Conservation (phyloP, 2,113 vertebrate species). For the Speoplatyrhinus poulsoni region DNA sequence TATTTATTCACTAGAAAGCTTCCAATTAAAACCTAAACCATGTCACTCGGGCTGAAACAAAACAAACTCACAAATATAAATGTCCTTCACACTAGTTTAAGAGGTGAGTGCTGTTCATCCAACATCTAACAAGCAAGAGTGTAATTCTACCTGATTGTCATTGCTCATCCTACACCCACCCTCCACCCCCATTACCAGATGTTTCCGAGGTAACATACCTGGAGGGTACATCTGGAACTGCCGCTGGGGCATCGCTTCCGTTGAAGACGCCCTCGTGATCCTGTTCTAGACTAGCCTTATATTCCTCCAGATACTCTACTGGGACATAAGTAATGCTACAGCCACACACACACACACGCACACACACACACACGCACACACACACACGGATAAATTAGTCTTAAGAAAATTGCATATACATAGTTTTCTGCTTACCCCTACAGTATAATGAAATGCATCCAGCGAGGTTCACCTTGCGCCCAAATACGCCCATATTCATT, state of each 20-base stretch:
- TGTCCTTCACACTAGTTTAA: background rate
- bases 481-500: slow-evolving; percentile 12
- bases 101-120: background rate
- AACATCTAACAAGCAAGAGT: background rate
- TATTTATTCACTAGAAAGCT: background rate
- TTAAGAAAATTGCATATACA: background rate
- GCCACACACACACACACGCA: slow-evolving; percentile 50
- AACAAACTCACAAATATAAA: background rate
- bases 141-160: background rate
- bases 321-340: slow-evolving; percentile 91
- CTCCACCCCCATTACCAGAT: background rate
- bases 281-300: slow-evolving; percentile 79
- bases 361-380: slow-evolving; percentile 9
- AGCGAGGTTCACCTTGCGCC: slow-evolving; percentile 1
- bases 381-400: background rate
- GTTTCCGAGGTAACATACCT: slow-evolving; percentile 47
- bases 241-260: background rate
- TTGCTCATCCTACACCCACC: too few relatives aligned
- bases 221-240: slow-evolving; percentile 15
- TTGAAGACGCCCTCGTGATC: slow-evolving; percentile 66
- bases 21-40: background rate
- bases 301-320: slow-evolving; percentile 89
- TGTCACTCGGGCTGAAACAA: background rate
- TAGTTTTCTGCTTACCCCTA: background rate
- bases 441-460: background rate